Base-by-base conservation (phyloP, 2,797 vertebrate species). In the Cirrhinus molitorella region DNA sequence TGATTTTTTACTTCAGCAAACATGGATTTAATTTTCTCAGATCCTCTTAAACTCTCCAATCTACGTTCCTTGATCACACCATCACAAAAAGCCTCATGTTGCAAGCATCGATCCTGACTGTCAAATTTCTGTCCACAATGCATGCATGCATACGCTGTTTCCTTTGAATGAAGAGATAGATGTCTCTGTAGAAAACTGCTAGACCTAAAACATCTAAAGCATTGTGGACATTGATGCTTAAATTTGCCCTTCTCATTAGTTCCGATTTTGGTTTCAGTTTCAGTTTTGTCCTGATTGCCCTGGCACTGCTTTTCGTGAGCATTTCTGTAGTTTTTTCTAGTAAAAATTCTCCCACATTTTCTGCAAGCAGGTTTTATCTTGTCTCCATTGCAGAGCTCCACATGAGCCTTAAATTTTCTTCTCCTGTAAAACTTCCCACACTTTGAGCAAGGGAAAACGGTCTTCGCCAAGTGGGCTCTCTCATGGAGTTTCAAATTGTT, bases 81-180 rank as follows among this genome's bases (percentile, higher is more conserved):
- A 79, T 91, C 57, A 91, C 95, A 96, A 79, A 88, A 88, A 37
- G 88, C 88, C 89, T 95, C 92, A 85, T 96, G 95, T 51, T 92
- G 88, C 65, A 92, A 87, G 86, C 90, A 93, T 86, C 71, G 57
- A 8, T 86, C 21, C 28, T 70, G 82, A 84, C 45, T 88, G 57
- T 31, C 19, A 87, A 81, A 95, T 89, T 90, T 90, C 34, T 92
- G 82, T n/a, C 90, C 92, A 90, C 95, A 95, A 84, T 89, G 91
- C 83, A 87, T 85, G 86, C 94, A 95, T 55, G 85, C 14, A 89
- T 92, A 93, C 1, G 88, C 88, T 57, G 92, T 92, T 40, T 91
- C 53, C 28, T 89, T 88, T 53, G 91, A 93, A 83, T 95, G 95
- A 82, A 87, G 71, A 34, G 87, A 72, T 79, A 93, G 43, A 87